phyloP scores from a whole-genome alignment of 92 coral and sea anemone species.

The Ricordea florida region DNA sequence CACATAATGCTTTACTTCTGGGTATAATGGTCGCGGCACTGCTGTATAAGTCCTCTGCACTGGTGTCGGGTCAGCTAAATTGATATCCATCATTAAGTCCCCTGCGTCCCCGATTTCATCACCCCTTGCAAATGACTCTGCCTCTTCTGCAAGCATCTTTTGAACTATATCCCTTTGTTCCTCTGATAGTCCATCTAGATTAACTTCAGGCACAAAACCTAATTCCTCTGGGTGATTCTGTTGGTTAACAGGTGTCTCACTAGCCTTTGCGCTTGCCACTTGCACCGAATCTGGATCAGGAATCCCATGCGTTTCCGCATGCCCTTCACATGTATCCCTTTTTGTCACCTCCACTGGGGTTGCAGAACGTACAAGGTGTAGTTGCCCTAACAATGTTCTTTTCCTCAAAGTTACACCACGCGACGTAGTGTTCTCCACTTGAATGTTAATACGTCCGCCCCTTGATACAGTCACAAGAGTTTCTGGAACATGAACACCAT shows the following conservation, averaged over 20 bases:
- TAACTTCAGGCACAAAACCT: too few relatives aligned
- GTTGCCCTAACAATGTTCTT: constrained; percentile 22
- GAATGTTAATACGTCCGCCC: constrained; percentile 25
- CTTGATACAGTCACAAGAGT: constrained; percentile 34
- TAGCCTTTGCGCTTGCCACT: too few relatives aligned
- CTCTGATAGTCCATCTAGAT: too few relatives aligned
- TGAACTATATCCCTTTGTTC: neutral
- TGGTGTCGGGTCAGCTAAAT: neutral
- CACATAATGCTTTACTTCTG: neutral
- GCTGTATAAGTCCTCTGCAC: neutral
- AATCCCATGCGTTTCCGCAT: too few relatives aligned
- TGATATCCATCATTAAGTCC: too few relatives aligned
- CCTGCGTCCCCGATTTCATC: too few relatives aligned
- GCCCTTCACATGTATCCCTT: too few relatives aligned
- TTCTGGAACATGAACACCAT: constrained; percentile 49
- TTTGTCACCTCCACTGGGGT: constrained; percentile 36
- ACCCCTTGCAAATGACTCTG: neutral
- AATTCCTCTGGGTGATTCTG: too few relatives aligned
- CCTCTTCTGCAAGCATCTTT: neutral
- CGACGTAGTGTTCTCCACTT: constrained; percentile 14
- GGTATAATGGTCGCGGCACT: too few relatives aligned
- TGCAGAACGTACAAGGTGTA: constrained; percentile 33
- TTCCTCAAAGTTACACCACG: constrained; percentile 3
- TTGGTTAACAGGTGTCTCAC: neutral
- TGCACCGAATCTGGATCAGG: too few relatives aligned